Evolutionary conservation across 2,113 vertebrate genomes (phyloP).

Genomic region (Hydrochoerus hydrochaeris): DNA sequence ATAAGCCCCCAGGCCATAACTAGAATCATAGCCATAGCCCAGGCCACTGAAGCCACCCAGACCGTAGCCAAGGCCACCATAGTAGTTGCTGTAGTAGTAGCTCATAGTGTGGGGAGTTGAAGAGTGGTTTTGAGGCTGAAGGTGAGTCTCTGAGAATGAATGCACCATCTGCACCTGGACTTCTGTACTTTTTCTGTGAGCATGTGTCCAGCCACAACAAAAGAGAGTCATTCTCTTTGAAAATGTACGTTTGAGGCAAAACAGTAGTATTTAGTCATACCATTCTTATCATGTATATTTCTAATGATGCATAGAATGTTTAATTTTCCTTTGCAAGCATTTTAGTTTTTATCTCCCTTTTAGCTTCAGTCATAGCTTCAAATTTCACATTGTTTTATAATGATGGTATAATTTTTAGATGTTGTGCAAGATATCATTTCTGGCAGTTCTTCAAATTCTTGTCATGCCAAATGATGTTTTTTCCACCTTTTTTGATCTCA

Average conservation of each 20-base stretch:
- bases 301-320: neutral
- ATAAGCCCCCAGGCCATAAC: neutral
- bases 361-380: neutral
- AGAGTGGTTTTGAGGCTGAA: neutral
- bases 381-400: neutral
- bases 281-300: neutral
- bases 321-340: neutral
- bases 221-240: neutral
- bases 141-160: neutral
- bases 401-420: neutral
- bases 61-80: accelerated
- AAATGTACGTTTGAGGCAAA: neutral
- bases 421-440: neutral
- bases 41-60: neutral
- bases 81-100: neutral
- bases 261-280: neutral
- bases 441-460: neutral
- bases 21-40: neutral
- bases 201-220: neutral
- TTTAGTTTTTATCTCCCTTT: neutral
- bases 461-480: neutral
- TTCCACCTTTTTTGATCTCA: neutral
- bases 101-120: neutral
- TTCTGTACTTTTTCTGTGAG: neutral
- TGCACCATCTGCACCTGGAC: neutral